Base-by-base conservation (phyloP, 2,113 vertebrate species). In the Nibea coibor region DNA sequence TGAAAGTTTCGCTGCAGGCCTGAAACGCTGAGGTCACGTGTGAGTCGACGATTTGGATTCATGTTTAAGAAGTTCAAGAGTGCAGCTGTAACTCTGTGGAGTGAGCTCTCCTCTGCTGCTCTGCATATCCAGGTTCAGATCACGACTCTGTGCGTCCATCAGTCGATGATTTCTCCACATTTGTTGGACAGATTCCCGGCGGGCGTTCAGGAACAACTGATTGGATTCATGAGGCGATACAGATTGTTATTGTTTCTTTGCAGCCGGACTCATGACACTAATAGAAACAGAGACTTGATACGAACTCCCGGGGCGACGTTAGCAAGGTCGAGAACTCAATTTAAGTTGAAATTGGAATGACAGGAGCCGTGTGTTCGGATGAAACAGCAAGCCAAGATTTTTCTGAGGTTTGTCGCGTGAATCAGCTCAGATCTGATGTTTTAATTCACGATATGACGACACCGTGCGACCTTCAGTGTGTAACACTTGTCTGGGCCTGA, bases 291-390 rank as follows among this genome's bases (percentile, higher is more conserved):
- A 66, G 26, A 26, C 72, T 6, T 59, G 65, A 62, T 43, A 20
- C 12, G 22, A 2, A 72, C 72, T 77, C 77, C 57, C 39, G 11
- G 16, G 58, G 68, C 8, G 17, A 74, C 2, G 26, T 53, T 77
- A 68, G 3, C 63, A 45, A 39, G 85, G 63, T 81, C 77, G 39
- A 63, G 69, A 81, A 70, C 81, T 72, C 63, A 61, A 74, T 83
- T 78, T 73, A 2, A 22, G 10, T 51, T 69, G 71, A 57, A 72
- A 77, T 28, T 48, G 54, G 53, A 75, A 42, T 45, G 61, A 63
- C 54, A 70, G 72, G n/a, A 65, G 3, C 3, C 10, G 14, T 11
- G 66, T 58, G 47, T 62, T 63, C 14, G 31, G 63, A 12, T 16
- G 67, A 39, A 12, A 62, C 24, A 50, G 31, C 64, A 6, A 48